Conservation (phyloP, 2,888 invertebrate species). For the Calephelis perditalis region DNA sequence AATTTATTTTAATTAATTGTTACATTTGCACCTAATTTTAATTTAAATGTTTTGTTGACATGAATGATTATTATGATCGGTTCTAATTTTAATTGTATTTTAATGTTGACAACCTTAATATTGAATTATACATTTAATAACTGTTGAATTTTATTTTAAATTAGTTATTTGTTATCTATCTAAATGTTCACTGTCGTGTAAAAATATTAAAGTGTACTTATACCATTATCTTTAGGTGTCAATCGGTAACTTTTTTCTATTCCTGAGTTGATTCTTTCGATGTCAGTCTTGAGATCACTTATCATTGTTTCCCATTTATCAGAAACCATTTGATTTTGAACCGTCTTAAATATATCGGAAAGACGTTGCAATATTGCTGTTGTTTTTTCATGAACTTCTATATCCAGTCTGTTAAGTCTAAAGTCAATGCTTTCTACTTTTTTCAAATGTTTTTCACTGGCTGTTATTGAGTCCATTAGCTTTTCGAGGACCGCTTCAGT, state of each 20-base stretch:
- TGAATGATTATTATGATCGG: no score
- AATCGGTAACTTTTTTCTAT: conserved; percentile 37
- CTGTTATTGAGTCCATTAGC: conserved; percentile 59
- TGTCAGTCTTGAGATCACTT: conserved; percentile 42
- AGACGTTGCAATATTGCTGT: conserved; percentile 55
- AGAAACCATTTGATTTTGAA: conserved; percentile 34
- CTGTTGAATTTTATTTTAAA: no score
- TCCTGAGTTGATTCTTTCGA: conserved; percentile 45
- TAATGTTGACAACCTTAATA: no score
- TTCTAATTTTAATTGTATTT: no score
- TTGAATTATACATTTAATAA: no score
- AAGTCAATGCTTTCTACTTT: conserved; percentile 68
- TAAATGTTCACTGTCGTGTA: not conserved
- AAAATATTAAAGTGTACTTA: no score
- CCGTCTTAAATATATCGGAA: conserved; percentile 41
- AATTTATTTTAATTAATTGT: no score
- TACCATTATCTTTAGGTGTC: conserved; percentile 12
- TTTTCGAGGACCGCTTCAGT: conserved; percentile 60
- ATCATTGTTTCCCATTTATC: conserved; percentile 44
- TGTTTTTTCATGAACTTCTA: conserved; percentile 66
- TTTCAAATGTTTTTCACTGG: conserved; percentile 66
- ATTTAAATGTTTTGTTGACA: no score
- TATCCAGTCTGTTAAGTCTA: conserved; percentile 60
- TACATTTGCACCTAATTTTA: no score
- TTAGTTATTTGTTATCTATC: no score